Percentiles rank a stretch among this genome's conserved stretches.
These are phyloP conservation scores for Drosophila neutralis DNA, from an alignment of 2,888 invertebrate species.

Conservation along the genomic window DNA sequence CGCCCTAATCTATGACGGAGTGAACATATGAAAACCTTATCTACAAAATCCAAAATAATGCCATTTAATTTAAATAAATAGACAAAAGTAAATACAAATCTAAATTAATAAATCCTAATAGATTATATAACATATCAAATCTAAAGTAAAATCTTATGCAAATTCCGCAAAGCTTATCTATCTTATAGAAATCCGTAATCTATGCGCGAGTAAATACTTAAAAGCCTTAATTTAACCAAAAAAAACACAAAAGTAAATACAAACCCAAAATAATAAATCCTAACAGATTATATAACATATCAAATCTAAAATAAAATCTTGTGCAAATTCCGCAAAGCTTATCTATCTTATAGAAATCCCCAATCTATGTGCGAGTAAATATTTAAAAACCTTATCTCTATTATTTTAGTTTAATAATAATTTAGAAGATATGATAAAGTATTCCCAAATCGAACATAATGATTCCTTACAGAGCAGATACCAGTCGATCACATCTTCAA, in stretches of 20 bases:
- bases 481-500: background rate
- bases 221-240: background rate
- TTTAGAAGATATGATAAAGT: too few species aligned
- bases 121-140: background rate
- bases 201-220: background rate
- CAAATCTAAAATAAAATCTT: background rate
- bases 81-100: background rate
- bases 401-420: background rate
- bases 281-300: too few species aligned
- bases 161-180: background rate
- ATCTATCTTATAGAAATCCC: background rate
- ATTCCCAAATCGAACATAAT: too few species aligned
- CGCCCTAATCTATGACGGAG: background rate
- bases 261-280: background rate
- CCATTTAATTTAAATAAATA: too few species aligned
- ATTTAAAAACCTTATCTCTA: background rate
- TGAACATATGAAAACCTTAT: too few species aligned
- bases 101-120: background rate
- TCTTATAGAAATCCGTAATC: background rate
- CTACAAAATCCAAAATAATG: too few species aligned
- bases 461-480: too few species aligned
- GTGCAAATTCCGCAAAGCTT: background rate
- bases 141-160: background rate
- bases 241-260: background rate
- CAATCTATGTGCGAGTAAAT: background rate